Conservation (phyloP, 2,888 invertebrate species). For the Epistrophe eligans region DNA sequence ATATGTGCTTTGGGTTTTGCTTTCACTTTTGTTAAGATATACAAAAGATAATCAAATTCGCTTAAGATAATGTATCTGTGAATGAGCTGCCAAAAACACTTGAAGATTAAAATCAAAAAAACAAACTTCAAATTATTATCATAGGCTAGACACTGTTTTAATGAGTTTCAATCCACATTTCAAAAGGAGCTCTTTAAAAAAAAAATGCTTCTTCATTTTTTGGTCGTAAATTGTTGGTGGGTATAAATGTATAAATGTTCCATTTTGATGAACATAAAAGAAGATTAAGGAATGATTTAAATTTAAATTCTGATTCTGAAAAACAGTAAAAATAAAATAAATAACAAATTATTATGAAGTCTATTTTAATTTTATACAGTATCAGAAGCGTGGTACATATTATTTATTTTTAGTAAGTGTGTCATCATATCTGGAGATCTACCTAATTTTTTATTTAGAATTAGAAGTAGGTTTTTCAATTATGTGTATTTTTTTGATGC, state of each 20-base stretch:
- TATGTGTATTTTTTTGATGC: no score
- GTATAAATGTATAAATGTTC: not conserved
- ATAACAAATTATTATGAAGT: no score
- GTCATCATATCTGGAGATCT: no score
- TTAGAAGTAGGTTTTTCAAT: no score
- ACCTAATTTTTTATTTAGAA: no score
- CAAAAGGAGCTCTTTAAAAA: not conserved
- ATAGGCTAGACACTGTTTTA: slow-evolving; percentile 33
- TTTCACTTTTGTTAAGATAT: not conserved
- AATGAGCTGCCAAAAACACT: slow-evolving; percentile 22
- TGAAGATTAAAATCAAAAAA: slow-evolving; percentile 29
- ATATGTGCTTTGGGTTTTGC: not conserved
- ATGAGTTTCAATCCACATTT: not conserved
- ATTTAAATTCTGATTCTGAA: no score
- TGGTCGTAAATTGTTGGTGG: not conserved
- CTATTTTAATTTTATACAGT: no score
- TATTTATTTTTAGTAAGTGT: no score
- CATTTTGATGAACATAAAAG: not conserved
- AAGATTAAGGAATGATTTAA: no score
- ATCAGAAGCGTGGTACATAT: no score
- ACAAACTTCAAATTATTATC: slow-evolving; percentile 23
- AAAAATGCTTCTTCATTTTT: not conserved
- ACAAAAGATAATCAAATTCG: slow-evolving; percentile 30
- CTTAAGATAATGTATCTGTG: slow-evolving; percentile 27
- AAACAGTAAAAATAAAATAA: no score